A percentile compares a stretch with the other conserved stretches of the same genome.
These are phyloP conservation scores for Drosophila pectinifera DNA, from an alignment of 1,140 invertebrate species.

Conservation along the genomic window DNA sequence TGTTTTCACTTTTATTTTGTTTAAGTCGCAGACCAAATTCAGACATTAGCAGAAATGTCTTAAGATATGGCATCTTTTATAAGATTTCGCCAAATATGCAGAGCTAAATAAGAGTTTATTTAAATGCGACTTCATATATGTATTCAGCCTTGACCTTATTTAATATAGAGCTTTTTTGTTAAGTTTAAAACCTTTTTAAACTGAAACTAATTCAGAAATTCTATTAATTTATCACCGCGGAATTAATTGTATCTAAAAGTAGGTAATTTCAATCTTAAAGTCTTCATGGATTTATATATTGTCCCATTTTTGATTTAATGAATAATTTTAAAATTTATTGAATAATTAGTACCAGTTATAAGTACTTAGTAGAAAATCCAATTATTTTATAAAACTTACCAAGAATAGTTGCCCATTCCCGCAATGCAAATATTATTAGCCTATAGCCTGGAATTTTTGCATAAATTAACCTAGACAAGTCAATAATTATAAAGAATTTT, in stretches of 20 bases:
- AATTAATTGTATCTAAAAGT: no score
- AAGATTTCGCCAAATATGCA: neutral
- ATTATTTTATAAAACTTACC: neutral
- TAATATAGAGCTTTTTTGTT: no score
- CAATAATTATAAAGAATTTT: slow-evolving; percentile 14
- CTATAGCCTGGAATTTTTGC: slow-evolving; percentile 17
- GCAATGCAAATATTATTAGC: slow-evolving; percentile 25
- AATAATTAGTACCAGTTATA: no score
- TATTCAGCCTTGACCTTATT: no score
- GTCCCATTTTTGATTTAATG: no score
- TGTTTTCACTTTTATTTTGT: slow-evolving; percentile 35
- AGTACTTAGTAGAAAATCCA: neutral
- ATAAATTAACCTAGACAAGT: slow-evolving; percentile 25
- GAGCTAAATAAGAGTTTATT: slow-evolving; percentile 2
- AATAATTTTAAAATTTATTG: no score
- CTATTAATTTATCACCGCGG: no score
- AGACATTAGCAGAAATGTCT: slow-evolving; percentile 1
- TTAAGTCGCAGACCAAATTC: neutral
- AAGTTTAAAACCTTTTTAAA: no score
- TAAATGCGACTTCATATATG: neutral
- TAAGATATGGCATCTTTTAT: neutral
- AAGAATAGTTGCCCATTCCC: slow-evolving; percentile 1
- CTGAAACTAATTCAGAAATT: no score
- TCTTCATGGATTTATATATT: no score
- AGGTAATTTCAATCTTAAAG: no score